These are phyloP conservation scores for Bursaphelenchus okinawaensis DNA, from an alignment of 2,888 invertebrate species.

Conservation along the genomic window DNA sequence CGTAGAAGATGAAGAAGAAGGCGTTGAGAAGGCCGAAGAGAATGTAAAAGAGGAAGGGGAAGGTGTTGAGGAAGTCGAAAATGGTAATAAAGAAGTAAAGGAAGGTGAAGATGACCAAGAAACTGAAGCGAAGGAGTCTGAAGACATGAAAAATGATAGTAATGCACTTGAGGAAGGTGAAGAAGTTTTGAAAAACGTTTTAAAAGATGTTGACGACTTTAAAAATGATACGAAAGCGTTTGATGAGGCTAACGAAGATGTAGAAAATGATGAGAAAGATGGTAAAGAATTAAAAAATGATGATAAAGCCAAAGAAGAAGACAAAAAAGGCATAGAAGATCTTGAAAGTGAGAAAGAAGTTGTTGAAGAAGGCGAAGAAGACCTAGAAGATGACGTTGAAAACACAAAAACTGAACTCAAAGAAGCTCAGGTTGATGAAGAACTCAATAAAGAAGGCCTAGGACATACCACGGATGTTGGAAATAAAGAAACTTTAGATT, in stretches of 20 bases:
- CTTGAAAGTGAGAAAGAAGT: not conserved
- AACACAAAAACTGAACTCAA: no score
- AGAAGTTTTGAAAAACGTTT: no score
- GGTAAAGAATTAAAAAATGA: not conserved
- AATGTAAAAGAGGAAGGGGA: not conserved
- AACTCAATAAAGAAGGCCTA: no score
- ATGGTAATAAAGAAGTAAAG: not conserved
- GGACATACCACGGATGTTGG: no score
- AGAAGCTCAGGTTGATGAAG: no score
- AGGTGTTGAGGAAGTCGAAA: not conserved
- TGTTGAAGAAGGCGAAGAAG: slow-evolving; percentile 6
- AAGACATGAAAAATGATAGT: not conserved
- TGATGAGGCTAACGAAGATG: no score
- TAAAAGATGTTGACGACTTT: no score
- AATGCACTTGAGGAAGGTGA: not conserved
- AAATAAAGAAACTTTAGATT: no score
- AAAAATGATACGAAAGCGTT: no score
- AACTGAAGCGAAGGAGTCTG: not conserved
- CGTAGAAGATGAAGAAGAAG: no score
- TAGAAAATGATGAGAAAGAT: not conserved
- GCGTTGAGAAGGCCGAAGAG: no score
- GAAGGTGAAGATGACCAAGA: slow-evolving; percentile 2
- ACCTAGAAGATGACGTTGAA: not conserved
- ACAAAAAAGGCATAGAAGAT: slow-evolving; percentile 4
- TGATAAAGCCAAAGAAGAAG: not conserved